Evolutionary conservation across 2,888 invertebrate genomes (phyloP), one percentile per base, ranked within the genome.

Genomic region (Helicoverpa assulta): DNA sequence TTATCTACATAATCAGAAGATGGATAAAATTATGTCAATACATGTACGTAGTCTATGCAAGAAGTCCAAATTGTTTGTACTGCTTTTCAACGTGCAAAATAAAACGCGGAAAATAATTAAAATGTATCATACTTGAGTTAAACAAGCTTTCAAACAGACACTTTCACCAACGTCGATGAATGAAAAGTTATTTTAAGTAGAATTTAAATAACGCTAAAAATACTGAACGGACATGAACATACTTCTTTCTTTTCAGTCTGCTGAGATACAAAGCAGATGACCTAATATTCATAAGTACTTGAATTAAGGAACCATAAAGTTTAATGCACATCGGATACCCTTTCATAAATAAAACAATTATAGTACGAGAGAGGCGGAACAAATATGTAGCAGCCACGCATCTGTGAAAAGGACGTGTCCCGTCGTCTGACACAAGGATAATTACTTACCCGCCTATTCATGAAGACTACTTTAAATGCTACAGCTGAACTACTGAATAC

Each of bases 351-450:
- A 83, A 86, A 83, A 80, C 82, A 78, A 84, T 88, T 81, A 85
- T 65, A 80, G 72, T 59, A 66, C 68, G 64, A 61, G 76, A 77
- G 66, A 72, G 68, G 73, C 74, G 70, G 59, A 83, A 71, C 55
- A 58, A 76, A 67, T 58, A n/a, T n/a, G n/a, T n/a, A 55, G 53
- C n/a, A 54, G 50, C 37, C 53, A 66, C 37, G 26, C 70, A 79
- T 77, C 68, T 60, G 56, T 71, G 61, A 60, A 72, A 82, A 78
- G 85, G 80, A 85, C 89, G 87, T 89, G 90, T 81, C 82, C 81
- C 72, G 79, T 83, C 86, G 81, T 83, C 63, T 73, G 65, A 74
- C 68, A 67, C 76, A 57, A 70, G 81, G 86, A 89, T 89, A 86
- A 90, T 87, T 84, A 75, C 57, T 67, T 66, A 82, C 73, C 72